Conservation (phyloP, 2,113 vertebrate genomes). For the Sprattus sprattus region DNA sequence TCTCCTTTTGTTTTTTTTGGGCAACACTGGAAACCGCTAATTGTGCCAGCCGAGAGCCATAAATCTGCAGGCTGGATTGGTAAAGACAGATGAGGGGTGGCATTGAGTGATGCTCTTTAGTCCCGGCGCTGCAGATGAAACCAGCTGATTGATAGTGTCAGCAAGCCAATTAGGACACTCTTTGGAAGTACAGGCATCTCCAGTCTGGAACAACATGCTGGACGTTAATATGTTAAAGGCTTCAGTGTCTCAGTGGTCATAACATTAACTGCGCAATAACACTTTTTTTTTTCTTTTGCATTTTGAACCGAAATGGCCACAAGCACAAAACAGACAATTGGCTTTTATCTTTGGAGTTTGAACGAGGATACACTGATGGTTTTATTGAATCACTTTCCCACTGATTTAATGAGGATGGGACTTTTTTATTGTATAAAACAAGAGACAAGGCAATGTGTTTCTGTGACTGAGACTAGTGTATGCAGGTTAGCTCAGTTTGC, state of each 20-base stretch:
- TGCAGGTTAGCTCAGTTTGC: background rate
- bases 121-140: conserved; percentile 21
- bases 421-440: background rate
- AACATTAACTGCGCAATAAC: background rate
- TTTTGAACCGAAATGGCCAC: background rate
- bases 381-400: background rate
- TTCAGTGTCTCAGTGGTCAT: background rate
- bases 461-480: background rate
- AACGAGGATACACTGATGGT: background rate
- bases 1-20: background rate
- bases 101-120: conserved; percentile 34
- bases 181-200: background rate
- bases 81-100: conserved; percentile 9
- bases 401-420: background rate
- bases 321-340: background rate
- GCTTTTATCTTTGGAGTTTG: background rate
- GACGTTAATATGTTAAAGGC: background rate
- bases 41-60: conserved; percentile 2
- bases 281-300: background rate
- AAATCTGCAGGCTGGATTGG: conserved; percentile 26
- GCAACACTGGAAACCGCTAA: background rate
- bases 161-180: background rate
- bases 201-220: background rate
- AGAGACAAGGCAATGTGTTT: background rate
- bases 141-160: conserved; percentile 27